These are phyloP conservation scores for Fragum fragum DNA, from an alignment of 2,888 invertebrate genomes.

Conservation along the genomic window DNA sequence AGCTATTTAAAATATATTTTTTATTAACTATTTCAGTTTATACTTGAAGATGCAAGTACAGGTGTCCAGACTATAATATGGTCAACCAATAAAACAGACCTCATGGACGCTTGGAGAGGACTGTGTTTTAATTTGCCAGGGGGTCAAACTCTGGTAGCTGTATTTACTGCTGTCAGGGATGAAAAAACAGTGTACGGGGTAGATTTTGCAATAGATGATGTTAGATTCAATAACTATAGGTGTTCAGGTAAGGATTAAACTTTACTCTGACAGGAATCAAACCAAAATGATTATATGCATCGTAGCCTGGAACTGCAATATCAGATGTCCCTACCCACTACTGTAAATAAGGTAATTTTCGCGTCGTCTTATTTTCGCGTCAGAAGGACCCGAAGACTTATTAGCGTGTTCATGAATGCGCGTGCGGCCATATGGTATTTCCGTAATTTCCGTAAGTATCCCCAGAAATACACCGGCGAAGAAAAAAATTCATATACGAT, in stretches of 20 bases:
- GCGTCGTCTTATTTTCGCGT: no score
- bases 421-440: no score
- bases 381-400: no score
- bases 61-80: slow-evolving; percentile 43
- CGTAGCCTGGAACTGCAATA: no score
- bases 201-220: slow-evolving; percentile 79
- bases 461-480: no score
- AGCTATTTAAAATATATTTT: not conserved
- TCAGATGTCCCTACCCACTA: no score
- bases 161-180: slow-evolving; percentile 69
- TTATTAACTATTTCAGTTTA: slow-evolving; percentile 44
- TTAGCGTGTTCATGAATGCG: no score
- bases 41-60: slow-evolving; percentile 25
- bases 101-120: slow-evolving; percentile 69
- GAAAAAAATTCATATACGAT: no score
- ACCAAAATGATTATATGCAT: no score
- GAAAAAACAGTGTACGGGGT: slow-evolving; percentile 64
- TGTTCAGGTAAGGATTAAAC: slow-evolving; percentile 71
- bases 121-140: slow-evolving; percentile 71
- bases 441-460: no score
- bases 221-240: slow-evolving; percentile 52
- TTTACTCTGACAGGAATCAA: no score
- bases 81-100: slow-evolving; percentile 47
- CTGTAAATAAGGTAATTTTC: no score
- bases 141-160: slow-evolving; percentile 57